These are phyloP conservation scores for Cyanistes caeruleus DNA, from an alignment of 2,113 vertebrate species.

Conservation along the genomic window DNA sequence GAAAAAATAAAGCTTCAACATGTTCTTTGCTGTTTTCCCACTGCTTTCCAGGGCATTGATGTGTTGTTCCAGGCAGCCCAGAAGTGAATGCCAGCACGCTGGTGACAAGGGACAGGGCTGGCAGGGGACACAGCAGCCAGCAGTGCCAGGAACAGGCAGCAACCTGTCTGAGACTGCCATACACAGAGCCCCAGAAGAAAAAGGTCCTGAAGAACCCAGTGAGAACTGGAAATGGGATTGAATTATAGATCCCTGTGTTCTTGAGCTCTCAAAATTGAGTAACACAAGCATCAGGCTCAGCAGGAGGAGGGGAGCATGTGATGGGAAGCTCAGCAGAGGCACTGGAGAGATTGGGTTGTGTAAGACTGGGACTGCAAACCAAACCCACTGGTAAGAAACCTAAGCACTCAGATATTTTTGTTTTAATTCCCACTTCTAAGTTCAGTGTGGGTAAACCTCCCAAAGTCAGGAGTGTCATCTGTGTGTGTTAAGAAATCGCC, in stretches of 20 bases:
- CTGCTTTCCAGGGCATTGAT: background rate
- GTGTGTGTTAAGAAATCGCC: background rate
- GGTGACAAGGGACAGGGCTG: background rate
- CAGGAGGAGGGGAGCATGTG: background rate
- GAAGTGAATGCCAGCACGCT: background rate
- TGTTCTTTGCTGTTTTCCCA: slow-evolving; percentile 14
- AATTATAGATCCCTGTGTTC: background rate
- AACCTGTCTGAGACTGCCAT: background rate
- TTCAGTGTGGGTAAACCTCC: background rate
- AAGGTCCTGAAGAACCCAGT: background rate
- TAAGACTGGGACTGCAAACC: background rate
- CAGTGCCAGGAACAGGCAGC: background rate
- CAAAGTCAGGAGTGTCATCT: background rate
- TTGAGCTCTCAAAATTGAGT: background rate
- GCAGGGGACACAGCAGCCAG: background rate
- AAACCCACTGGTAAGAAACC: background rate
- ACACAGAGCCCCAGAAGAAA: background rate
- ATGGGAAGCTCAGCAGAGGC: background rate
- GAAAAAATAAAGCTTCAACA: slow-evolving; percentile 10
- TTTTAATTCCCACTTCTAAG: background rate
- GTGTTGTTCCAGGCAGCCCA: background rate
- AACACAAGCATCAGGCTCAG: background rate
- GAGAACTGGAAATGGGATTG: background rate
- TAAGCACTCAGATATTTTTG: background rate
- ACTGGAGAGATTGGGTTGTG: background rate